Evolutionary conservation across 2,888 invertebrate species (phyloP).

Genomic region (Ptychoptera albimana): DNA sequence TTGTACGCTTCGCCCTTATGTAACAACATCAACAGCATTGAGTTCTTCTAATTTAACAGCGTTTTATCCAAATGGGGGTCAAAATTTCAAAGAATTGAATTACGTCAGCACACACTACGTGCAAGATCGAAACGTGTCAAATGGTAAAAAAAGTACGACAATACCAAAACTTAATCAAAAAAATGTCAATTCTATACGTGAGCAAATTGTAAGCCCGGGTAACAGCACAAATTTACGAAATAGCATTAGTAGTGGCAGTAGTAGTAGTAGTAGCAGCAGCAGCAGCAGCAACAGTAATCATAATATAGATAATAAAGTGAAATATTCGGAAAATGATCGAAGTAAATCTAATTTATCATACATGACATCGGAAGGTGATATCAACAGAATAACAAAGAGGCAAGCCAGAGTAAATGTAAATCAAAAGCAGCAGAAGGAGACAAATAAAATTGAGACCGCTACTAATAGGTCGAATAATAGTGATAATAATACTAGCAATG

Average conservation of each 20-base stretch:
- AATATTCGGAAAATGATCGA: constrained; percentile 4
- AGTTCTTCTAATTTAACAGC: constrained; percentile 32
- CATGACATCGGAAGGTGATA: constrained; percentile 7
- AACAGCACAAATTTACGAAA: not conserved
- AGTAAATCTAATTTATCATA: constrained; percentile 14
- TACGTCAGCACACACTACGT: constrained; percentile 11
- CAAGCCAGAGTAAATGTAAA: constrained; percentile 3
- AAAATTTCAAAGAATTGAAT: constrained; percentile 11
- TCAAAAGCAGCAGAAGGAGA: not conserved
- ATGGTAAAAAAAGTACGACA: constrained; percentile 5
- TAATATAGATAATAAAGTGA: constrained; percentile 5
- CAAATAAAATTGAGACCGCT: not conserved
- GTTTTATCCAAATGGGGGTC: constrained; percentile 28
- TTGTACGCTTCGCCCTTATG: constrained; percentile 62
- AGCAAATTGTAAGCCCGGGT: not conserved
- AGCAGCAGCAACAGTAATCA: not conserved
- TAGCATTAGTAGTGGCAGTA: not conserved
- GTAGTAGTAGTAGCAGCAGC: not conserved
- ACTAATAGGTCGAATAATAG: not conserved
- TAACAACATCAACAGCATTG: constrained; percentile 30
- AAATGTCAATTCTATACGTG: not conserved
- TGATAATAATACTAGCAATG: not conserved
- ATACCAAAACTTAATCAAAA: constrained; percentile 4
- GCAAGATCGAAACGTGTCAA: constrained; percentile 11
- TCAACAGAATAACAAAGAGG: constrained; percentile 11